These are phyloP conservation scores for Loriculus beryllinus DNA, from an alignment of 2,797 vertebrate species.

Conservation along the genomic window DNA sequence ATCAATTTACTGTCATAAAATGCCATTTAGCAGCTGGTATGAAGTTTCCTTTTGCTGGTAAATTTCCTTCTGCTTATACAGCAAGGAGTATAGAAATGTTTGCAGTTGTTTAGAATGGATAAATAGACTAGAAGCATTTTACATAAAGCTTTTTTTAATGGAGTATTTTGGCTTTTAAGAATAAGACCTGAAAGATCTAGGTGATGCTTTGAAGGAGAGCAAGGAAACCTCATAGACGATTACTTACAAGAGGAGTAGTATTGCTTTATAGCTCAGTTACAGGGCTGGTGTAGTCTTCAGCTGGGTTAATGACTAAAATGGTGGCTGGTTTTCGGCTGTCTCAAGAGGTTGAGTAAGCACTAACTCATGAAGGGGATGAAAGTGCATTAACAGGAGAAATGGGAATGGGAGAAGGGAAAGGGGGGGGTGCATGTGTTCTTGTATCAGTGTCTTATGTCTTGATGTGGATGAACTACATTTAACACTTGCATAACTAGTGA, in stretches of 20 bases:
- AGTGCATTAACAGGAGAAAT: neutral
- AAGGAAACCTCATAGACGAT: neutral
- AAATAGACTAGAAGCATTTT: neutral
- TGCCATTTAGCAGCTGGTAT: neutral
- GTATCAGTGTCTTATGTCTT: neutral
- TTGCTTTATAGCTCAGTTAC: neutral
- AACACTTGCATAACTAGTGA: neutral
- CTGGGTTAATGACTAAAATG: neutral
- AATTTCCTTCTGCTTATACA: neutral
- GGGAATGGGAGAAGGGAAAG: neutral
- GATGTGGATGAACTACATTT: neutral
- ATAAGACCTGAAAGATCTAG: neutral
- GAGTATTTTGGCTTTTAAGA: neutral
- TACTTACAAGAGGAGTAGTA: neutral
- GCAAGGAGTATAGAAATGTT: neutral
- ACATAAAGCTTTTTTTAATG: neutral
- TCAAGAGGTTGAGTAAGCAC: neutral
- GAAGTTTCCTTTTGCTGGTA: neutral
- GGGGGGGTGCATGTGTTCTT: neutral
- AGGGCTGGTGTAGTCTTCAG: rapidly evolving
- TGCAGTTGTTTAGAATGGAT: neutral
- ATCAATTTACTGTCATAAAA: neutral
- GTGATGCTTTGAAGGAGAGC: neutral
- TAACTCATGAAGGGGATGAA: neutral
- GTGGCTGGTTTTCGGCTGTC: neutral